A percentile compares a stretch with the other conserved stretches of the same genome.
Conservation (phyloP, 1,140 invertebrate genomes). For the Drosophila quadrilineata region DNA sequence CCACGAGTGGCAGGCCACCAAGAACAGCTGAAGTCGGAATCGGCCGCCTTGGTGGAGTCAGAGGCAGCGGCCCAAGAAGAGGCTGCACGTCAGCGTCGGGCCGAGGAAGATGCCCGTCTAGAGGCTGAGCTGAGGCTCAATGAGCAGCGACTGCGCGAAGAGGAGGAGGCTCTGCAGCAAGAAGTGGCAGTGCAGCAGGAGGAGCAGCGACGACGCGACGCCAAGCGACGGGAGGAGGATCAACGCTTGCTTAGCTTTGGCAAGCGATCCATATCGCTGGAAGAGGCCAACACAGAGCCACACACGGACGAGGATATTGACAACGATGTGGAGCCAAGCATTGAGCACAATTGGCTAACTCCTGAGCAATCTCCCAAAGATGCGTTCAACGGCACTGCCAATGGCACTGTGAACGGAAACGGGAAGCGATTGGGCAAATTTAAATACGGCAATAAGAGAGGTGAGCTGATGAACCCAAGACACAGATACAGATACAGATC, state of each 20-base stretch:
- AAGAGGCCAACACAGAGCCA: conserved; percentile 9
- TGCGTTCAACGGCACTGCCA: conserved; percentile 33
- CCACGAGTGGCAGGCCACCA: conserved; percentile 20
- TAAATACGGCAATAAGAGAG: conserved; percentile 83
- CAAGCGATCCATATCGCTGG: conserved; percentile 53
- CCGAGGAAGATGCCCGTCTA: conserved; percentile 56
- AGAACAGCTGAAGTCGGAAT: conserved; percentile 22
- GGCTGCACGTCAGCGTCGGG: conserved; percentile 24
- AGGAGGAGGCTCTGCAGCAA: conserved; percentile 50
- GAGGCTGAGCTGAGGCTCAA: conserved; percentile 60
- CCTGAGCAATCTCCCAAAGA: conserved; percentile 76
- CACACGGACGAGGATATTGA: background rate
- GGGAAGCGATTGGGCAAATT: conserved; percentile 82
- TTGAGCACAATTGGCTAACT: conserved; percentile 49
- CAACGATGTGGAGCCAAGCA: background rate
- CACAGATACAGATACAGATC: conserved; percentile 3
- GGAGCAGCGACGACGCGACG: conserved; percentile 55
- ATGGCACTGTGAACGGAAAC: conserved; percentile 25
- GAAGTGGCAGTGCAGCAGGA: conserved; percentile 50
- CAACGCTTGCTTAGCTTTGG: conserved; percentile 62
- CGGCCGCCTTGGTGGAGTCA: background rate
- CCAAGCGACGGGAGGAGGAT: conserved; percentile 67
- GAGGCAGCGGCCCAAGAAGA: conserved; percentile 31
- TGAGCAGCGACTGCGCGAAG: conserved; percentile 58
- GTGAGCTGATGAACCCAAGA: conserved; percentile 72